Evolutionary conservation across 2,888 invertebrate species (phyloP).

Genomic region (Octonoba sinensis): DNA sequence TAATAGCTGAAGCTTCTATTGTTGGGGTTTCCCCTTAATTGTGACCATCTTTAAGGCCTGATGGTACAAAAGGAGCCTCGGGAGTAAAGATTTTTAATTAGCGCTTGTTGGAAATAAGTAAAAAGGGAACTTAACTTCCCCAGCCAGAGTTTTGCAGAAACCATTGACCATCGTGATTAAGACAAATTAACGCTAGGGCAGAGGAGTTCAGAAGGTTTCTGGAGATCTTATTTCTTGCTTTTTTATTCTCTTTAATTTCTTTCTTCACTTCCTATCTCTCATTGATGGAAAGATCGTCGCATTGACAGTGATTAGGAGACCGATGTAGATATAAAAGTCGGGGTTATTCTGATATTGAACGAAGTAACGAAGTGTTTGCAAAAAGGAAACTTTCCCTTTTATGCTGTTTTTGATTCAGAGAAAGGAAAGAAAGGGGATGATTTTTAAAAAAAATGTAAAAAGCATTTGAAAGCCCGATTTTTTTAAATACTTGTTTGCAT

Average conservation of each 20-base stretch:
- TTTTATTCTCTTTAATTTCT: not conserved
- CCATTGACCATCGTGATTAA: conserved; percentile 49
- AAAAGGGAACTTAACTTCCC: conserved; percentile 14
- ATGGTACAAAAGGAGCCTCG: not conserved
- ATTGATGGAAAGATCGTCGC: not conserved
- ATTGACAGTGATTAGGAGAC: not conserved
- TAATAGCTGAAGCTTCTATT: conserved; percentile 9
- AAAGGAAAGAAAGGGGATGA: too few relatives aligned
- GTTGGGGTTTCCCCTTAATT: conserved; percentile 21
- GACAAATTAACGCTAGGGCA: conserved; percentile 35
- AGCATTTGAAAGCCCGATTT: too few relatives aligned
- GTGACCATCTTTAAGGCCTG: conserved; percentile 40
- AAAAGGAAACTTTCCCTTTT: too few relatives aligned
- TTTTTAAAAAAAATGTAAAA: too few relatives aligned
- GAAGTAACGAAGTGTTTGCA: too few relatives aligned
- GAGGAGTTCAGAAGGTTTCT: conserved; percentile 8
- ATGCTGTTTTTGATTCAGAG: too few relatives aligned
- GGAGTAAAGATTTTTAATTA: conserved; percentile 57
- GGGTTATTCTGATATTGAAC: too few relatives aligned
- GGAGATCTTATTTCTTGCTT: conserved; percentile 4
- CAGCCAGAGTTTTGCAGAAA: not conserved
- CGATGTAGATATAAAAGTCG: not conserved
- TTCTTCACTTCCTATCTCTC: not conserved
- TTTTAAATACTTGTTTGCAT: too few relatives aligned
- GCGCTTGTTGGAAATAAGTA: conserved; percentile 7